phyloP scores from a whole-genome alignment of 2,888 invertebrate genomes.

The Hirtodrosophila histrioides region DNA sequence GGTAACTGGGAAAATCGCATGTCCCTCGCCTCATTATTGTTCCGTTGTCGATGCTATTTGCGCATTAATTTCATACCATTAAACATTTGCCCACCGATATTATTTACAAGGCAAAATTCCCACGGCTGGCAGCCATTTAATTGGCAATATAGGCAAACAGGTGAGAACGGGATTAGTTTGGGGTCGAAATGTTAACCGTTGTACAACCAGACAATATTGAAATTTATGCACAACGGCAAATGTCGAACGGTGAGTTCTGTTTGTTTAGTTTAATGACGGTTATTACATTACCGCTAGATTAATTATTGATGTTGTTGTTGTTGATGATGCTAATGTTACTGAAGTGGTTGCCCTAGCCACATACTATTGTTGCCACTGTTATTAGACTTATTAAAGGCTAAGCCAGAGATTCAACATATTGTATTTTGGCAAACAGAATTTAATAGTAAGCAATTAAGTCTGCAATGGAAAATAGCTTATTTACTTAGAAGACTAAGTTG shows the following conservation, averaged over 20 bases:
- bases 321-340: constrained; percentile 34
- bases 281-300: constrained; percentile 66
- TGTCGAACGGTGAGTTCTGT: constrained; percentile 44
- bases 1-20: constrained; percentile 13
- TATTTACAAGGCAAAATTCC: constrained; percentile 57
- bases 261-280: constrained; percentile 73
- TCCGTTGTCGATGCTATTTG: constrained; percentile 55
- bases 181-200: constrained; percentile 24
- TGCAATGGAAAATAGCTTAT: too few relatives aligned
- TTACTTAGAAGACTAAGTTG: too few relatives aligned
- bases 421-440: neutral
- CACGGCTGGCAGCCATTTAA: constrained; percentile 25
- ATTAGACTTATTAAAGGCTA: constrained; percentile 59
- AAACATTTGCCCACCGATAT: constrained; percentile 55
- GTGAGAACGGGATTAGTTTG: constrained; percentile 4
- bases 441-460: neutral
- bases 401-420: neutral
- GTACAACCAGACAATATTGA: constrained; percentile 49
- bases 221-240: constrained; percentile 62
- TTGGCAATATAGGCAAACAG: constrained; percentile 33
- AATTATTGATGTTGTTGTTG: constrained; percentile 49
- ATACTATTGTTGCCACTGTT: constrained; percentile 14
- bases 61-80: constrained; percentile 73
- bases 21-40: constrained; percentile 11
- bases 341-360: constrained; percentile 1